These are phyloP conservation scores for Chelonoidis abingdonii DNA, from an alignment of 2,113 vertebrate genomes.

Conservation along the genomic window DNA sequence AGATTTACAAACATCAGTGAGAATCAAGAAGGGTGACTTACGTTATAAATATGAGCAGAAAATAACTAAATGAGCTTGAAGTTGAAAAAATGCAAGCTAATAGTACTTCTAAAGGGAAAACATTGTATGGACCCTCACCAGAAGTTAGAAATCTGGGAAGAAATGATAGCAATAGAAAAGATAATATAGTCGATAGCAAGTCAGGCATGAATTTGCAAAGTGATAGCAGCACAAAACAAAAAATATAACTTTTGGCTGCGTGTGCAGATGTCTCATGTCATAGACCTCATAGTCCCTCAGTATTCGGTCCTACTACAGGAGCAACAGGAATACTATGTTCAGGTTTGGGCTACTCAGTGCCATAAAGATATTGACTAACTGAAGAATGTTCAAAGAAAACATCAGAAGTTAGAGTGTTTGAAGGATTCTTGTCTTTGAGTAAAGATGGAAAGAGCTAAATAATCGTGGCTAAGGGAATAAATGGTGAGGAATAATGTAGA, in stretches of 20 bases:
- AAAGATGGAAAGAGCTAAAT: neutral
- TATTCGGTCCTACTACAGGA: neutral
- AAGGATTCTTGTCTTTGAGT: neutral
- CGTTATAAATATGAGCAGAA: neutral
- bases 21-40: neutral
- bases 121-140: neutral
- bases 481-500: neutral
- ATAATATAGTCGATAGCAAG: neutral
- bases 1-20: neutral
- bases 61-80: neutral
- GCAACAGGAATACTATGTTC: neutral
- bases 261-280: neutral
- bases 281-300: neutral
- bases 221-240: neutral
- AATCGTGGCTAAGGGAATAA: neutral
- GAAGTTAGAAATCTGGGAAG: neutral
- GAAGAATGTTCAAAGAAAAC: neutral
- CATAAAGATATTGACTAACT: neutral
- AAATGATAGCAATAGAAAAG: neutral
- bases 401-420: neutral
- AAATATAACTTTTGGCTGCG: neutral
- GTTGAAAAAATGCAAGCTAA: neutral
- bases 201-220: neutral
- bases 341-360: neutral
- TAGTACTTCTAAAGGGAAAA: neutral